Percentiles rank a stretch among this genome's conserved stretches.
Evolutionary conservation across 2,113 vertebrate species (phyloP).

Genomic region (Mustela lutreola): DNA sequence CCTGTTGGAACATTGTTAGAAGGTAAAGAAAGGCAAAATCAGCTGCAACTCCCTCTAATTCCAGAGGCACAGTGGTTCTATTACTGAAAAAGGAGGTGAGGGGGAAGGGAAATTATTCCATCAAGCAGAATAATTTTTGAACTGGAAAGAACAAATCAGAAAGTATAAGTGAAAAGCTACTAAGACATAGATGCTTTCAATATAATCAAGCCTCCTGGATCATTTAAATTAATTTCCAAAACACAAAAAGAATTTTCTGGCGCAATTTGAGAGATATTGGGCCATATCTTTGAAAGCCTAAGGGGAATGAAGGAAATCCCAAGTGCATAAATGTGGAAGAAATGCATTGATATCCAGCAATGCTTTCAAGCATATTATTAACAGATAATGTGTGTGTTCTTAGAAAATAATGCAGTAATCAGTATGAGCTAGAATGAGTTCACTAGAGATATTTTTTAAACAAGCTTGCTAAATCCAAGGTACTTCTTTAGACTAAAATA

Average conservation of each 20-base stretch:
- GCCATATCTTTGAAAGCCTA: background rate
- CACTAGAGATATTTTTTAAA: background rate
- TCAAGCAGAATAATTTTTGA: slow-evolving; percentile 40
- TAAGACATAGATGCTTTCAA: background rate
- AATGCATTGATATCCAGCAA: background rate
- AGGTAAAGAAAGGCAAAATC: background rate
- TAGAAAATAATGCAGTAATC: background rate
- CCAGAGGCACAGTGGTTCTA: background rate
- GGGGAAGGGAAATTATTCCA: background rate
- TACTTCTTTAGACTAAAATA: background rate
- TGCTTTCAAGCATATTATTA: background rate
- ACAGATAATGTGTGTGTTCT: background rate
- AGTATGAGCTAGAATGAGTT: background rate
- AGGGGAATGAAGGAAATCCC: background rate
- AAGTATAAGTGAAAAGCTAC: background rate
- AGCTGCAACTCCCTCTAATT: background rate
- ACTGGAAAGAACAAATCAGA: background rate
- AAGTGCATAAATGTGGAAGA: background rate
- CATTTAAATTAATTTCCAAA: slow-evolving; percentile 43
- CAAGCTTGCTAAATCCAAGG: background rate
- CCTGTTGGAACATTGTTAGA: background rate
- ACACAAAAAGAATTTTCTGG: background rate
- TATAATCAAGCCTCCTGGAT: slow-evolving; percentile 21
- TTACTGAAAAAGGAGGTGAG: background rate
- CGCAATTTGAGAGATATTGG: background rate